Conservation (phyloP, 2,888 invertebrate genomes). For the Augochlorella aurata region DNA sequence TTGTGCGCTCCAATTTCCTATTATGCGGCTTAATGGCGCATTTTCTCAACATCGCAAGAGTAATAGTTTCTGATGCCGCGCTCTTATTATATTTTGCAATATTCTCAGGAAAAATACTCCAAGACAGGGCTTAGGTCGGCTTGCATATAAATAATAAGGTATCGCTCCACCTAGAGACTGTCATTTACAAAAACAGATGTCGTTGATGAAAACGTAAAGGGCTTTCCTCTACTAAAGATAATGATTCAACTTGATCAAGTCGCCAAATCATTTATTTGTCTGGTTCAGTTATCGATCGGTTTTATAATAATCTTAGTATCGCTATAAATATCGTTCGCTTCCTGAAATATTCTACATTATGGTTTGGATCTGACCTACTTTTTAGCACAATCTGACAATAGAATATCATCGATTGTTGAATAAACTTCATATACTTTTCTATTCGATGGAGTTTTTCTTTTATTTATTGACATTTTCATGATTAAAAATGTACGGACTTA, state of each 20-base stretch:
- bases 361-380: neutral
- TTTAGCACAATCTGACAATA: neutral
- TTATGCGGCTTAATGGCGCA: neutral
- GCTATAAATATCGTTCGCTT: neutral
- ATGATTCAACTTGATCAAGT: neutral
- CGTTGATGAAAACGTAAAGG: neutral
- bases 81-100: constrained; percentile 6
- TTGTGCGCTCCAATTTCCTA: constrained; percentile 1
- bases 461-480: no score
- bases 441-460: neutral
- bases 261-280: neutral
- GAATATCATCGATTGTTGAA: neutral
- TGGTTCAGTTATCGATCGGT: neutral
- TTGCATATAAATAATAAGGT: neutral
- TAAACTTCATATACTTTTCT: neutral
- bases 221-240: neutral
- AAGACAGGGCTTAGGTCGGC: neutral
- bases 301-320: neutral
- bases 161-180: neutral
- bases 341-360: neutral
- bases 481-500: no score
- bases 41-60: neutral
- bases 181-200: neutral
- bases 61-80: neutral
- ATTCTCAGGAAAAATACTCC: constrained; percentile 1